These are phyloP conservation scores for Rhabditoides inermis DNA, from an alignment of 2,888 invertebrate genomes.

Conservation along the genomic window DNA sequence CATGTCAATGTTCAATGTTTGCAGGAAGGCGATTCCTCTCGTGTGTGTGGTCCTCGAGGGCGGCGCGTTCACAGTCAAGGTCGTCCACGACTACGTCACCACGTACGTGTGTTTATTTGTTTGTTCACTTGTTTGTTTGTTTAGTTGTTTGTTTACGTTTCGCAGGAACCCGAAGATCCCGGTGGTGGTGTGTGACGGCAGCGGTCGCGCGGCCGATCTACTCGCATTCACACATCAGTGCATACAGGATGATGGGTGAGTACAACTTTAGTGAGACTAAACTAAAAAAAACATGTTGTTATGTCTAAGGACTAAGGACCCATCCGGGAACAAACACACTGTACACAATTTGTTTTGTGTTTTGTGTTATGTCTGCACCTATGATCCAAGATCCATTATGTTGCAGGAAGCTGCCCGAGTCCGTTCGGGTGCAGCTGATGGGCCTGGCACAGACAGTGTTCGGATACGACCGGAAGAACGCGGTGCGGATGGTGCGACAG, in stretches of 20 bases:
- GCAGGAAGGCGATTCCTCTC: slow-evolving; percentile 59
- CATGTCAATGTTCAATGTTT: neutral
- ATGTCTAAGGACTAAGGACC: neutral
- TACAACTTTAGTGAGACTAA: neutral
- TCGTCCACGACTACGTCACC: slow-evolving; percentile 90
- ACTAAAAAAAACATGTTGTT: neutral
- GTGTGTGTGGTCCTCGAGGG: slow-evolving; percentile 96
- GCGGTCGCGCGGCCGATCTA: slow-evolving; percentile 90
- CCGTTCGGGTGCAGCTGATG: slow-evolving; percentile 80
- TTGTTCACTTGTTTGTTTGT: neutral
- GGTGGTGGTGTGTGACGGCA: slow-evolving; percentile 63
- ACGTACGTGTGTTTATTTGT: slow-evolving; percentile 15
- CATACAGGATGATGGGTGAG: slow-evolving; percentile 41
- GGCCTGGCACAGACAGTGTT: slow-evolving; percentile 85
- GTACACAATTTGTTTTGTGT: slow-evolving; percentile 64
- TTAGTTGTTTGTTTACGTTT: neutral
- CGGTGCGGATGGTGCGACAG: slow-evolving; percentile 80
- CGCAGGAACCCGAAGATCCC: slow-evolving; percentile 63
- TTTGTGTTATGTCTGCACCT: neutral
- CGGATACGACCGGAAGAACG: slow-evolving; percentile 76
- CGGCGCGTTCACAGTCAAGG: slow-evolving; percentile 89
- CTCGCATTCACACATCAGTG: slow-evolving; percentile 87
- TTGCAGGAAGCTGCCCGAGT: slow-evolving; percentile 66
- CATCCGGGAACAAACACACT: neutral
- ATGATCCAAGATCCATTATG: neutral